phyloP scores from a whole-genome alignment of 1,140 invertebrate genomes.

The Drosophila arizonae region DNA sequence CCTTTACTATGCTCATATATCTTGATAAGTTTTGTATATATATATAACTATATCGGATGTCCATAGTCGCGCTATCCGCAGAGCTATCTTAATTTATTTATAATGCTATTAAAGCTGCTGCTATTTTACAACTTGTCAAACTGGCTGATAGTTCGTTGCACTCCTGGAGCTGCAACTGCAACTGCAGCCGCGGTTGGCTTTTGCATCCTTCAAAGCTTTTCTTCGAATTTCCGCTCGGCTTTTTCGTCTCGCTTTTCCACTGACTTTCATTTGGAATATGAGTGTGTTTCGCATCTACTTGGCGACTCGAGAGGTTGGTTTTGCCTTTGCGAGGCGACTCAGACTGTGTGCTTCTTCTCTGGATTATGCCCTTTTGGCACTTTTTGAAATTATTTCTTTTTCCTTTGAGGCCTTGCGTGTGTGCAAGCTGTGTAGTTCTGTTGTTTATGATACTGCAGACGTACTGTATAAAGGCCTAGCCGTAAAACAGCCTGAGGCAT shows the following conservation, averaged over 20 bases:
- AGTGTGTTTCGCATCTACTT: constrained; percentile 64
- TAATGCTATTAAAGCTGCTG: constrained; percentile 46
- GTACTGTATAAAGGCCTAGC: constrained; percentile 61
- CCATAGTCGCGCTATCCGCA: not conserved
- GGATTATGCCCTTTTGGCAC: constrained; percentile 78
- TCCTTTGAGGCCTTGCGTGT: constrained; percentile 42
- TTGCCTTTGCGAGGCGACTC: constrained; percentile 48
- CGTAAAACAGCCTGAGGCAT: constrained; percentile 23
- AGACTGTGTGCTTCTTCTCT: constrained; percentile 56
- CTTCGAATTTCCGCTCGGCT: constrained; percentile 70
- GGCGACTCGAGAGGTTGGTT: constrained; percentile 70
- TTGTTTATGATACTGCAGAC: constrained; percentile 59
- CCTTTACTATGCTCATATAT: no score
- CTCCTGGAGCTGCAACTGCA: constrained; percentile 6
- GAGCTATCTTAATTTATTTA: constrained; percentile 12
- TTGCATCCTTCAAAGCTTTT: constrained; percentile 41
- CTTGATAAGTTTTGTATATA: no score
- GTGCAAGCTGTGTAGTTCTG: constrained; percentile 41
- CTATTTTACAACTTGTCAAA: constrained; percentile 59
- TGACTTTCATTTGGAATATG: constrained; percentile 52
- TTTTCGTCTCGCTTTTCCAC: constrained; percentile 58
- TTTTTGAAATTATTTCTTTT: constrained; percentile 75
- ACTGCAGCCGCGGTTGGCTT: constrained; percentile 27
- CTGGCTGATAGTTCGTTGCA: constrained; percentile 57
- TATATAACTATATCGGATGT: no score